Evolutionary conservation across 92 coral and sea anemone genomes (phyloP), one percentile per base, ranked within the genome.

Genomic region (Palythoa grandiflora): DNA sequence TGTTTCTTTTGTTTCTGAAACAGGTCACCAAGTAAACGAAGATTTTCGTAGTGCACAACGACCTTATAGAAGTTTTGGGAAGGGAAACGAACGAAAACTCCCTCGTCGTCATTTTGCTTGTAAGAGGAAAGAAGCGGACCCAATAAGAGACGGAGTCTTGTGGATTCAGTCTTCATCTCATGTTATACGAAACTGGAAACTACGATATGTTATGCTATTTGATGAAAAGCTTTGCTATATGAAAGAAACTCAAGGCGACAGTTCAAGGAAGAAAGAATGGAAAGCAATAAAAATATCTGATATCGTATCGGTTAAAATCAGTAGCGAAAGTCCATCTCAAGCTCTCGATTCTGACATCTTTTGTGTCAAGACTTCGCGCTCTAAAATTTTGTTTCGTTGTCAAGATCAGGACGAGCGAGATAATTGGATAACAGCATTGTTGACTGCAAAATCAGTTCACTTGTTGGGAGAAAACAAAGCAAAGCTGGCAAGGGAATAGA

Each of bases 101-200:
- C 68, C 83, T 7, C 83, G 83, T 2, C 40, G 83, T 1, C 83
- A 54, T 53, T 77, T 52, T 15, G 68, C 47, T 35, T 52, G 66
- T 13, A 53, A 37, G 50, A 77, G 68, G 48, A 77, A 59, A 54
- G 83, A 77, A 77, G 28, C 68, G 10, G 83, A 77, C 12, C 83
- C 83, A 77, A 35, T 77, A 21, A 77, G 15, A 16, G 83, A 77
- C 0, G 83, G 83, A 4, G 83, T 77, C 17, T 77, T 77, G 47
- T 77, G 83, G 83, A 77, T 77, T 53, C 83, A 77, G 19, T 77
- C 68, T 36, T 77, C 83, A 10, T 77, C 68, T 77, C 68, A 35
- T 53, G 68, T 54, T 20, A 77, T 53, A 77, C 83, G 83, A 51
- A 77, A 57, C 40, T 77, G 83, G 83, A 77, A 77, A 35, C 12